phyloP scores from a whole-genome alignment of 2,113 vertebrate genomes.

The Lamprologus ornatipinnis region DNA sequence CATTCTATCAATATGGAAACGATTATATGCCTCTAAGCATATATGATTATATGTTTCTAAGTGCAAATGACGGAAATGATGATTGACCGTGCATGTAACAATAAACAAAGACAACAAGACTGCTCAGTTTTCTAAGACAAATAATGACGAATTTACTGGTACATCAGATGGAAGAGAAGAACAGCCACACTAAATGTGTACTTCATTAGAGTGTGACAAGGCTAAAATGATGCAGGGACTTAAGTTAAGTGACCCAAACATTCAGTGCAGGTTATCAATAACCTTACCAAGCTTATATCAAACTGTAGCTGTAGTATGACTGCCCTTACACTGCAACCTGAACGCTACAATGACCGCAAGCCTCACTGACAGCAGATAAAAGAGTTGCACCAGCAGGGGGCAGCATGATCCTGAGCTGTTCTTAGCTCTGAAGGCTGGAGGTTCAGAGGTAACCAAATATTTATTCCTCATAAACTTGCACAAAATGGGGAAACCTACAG shows the following conservation, averaged over 20 bases:
- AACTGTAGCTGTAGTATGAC: background rate
- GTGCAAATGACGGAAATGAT: background rate
- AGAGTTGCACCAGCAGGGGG: background rate
- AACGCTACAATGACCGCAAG: background rate
- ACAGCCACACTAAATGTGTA: background rate
- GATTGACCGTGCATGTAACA: background rate
- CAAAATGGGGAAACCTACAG: background rate
- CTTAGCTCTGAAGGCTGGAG: background rate
- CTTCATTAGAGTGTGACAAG: background rate
- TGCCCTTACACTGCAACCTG: background rate
- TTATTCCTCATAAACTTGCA: background rate
- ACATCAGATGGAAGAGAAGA: background rate
- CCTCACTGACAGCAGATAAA: background rate
- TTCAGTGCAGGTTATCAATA: background rate
- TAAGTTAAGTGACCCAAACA: background rate
- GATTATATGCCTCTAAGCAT: background rate
- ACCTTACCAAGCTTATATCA: background rate
- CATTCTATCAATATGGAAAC: background rate
- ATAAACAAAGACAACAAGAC: background rate
- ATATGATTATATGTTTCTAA: background rate
- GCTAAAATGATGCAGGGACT: background rate
- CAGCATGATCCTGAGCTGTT: background rate
- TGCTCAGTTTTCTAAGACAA: background rate
- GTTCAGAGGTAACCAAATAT: background rate
- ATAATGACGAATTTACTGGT: fast-evolving